Base-by-base conservation (phyloP, 1,140 invertebrate genomes). In the Psilanteris sp. region DNA sequence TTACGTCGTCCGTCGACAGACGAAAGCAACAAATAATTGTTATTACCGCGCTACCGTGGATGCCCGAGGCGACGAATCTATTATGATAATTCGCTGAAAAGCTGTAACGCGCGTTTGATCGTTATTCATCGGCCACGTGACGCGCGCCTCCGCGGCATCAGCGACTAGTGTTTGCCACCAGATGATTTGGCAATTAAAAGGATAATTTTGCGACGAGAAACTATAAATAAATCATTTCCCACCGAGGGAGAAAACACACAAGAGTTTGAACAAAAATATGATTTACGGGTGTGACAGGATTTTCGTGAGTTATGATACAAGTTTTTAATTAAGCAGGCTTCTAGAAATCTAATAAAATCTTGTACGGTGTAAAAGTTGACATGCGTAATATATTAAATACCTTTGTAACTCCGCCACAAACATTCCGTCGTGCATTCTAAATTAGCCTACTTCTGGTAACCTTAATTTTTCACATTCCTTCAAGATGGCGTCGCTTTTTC, bases 291-390 rank as follows among this genome's bases (percentile, higher is more conserved):
- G 27, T 57, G 68, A 57, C 57, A 57, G 50, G 50, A 50, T 72
- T 64, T 72, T 48, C 34, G 50, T 72, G 57, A 72, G 50, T 72
- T 72, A 72, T 72, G 68, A 72, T 54, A 27, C 57, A 72, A 72
- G 68, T 72, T 72, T 72, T 72, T 72, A 72, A 72, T 72, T 64
- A 72, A 43, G 57, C 57, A 57, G 43, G 34, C 57, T 72, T 50
- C 59, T 72, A 64, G 50, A 72, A 72, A 72, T 55, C 68, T 72
- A 72, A 72, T 72, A 64, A 72, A 72, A 72, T 72, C 59, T 55
- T 64, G 59, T 43, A 57, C 68, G 50, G 41, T 20, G 57, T 43
- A 48, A 41, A 48, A 48, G 57, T 48, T 64, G 68, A 64, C 68
- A 57, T 55, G 57, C 57, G 57, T 55, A 72, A 72, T 72, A 62